A percentile compares a stretch with the other conserved stretches of the same genome.
Evolutionary conservation across 2,113 vertebrate genomes (phyloP).

Genomic region (Istiophorus platypterus): DNA sequence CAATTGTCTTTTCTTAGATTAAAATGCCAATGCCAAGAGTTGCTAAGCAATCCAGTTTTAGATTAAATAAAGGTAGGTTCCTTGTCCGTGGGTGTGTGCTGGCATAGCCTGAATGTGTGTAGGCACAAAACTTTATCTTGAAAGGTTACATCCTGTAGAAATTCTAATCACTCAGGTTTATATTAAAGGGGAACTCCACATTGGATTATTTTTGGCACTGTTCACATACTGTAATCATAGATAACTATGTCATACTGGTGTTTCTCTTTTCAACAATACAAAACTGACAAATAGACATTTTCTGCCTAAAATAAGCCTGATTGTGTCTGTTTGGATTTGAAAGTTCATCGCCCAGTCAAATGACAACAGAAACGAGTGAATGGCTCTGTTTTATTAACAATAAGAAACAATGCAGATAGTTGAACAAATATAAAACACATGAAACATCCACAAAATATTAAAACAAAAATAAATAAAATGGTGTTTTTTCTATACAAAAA

Average conservation of each 20-base stretch:
- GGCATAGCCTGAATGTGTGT: too few species aligned
- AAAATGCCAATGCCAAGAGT: background rate
- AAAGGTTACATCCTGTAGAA: background rate
- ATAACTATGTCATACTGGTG: too few species aligned
- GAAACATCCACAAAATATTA: slow-evolving; percentile 91
- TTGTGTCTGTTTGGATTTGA: background rate
- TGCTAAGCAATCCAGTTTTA: too few species aligned
- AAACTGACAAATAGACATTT: too few species aligned
- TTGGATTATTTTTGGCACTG: background rate
- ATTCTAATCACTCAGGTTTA: background rate
- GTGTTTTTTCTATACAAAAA: slow-evolving; percentile 88
- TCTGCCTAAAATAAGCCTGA: background rate
- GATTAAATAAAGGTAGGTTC: background rate
- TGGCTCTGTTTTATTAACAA: slow-evolving; percentile 92
- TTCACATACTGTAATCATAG: too few species aligned
- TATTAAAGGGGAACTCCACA: background rate
- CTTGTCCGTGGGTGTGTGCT: background rate
- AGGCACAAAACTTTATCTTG: too few species aligned
- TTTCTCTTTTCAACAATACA: background rate
- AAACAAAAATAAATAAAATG: slow-evolving; percentile 88
- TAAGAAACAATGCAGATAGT: slow-evolving; percentile 92
- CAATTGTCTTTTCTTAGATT: background rate
- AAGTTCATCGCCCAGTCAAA: slow-evolving; percentile 2
- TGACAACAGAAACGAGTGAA: slow-evolving; percentile 55
- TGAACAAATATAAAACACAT: slow-evolving; percentile 93